Base-by-base conservation (phyloP, 1,140 invertebrate genomes). In the Paramacrobiotus metropolitanus region DNA sequence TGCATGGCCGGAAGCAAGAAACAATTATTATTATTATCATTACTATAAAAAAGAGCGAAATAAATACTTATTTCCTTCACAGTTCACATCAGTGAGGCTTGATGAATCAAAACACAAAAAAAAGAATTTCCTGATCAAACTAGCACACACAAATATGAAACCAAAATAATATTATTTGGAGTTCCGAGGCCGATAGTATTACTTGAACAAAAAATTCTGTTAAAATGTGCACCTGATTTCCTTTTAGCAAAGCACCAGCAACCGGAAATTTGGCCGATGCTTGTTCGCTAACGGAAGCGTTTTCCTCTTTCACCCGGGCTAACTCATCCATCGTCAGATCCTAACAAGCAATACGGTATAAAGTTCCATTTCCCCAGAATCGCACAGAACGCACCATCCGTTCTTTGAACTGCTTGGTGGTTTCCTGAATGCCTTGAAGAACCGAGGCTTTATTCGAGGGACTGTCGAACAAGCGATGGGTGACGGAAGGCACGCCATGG, bases 321-420 rank as follows among this genome's bases (percentile, higher is more conserved):
- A 55, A 24, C 24, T 55, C 48, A 28, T 55, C 48, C 24, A 55
- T 15, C 15, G 48, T 55, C 48, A 55, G 15, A 55, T 55, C 48
- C 34, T 40, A 40, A 40, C n/a, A 9, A n/a, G n/a, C 34, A 40
- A n/a, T 15, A 9, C 9, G n/a, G n/a, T 40, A 40, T 40, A n/a
- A 9, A 40, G 9, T 40, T 15, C 9, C 9, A 40, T 40, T 9
- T 40, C 34, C 34, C 34, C 34, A 15, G 34, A 9, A 40, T 9
- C 34, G 9, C n/a, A 9, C 9, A 40, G 34, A n/a, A 40, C 34
- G n/a, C n/a, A 40, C 34, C 48, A 55, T 55, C 28, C 48, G 48
- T 55, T 55, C 48, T 55, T 55, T 55, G 15, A 55, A 24, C 24
- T 55, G 48, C 24, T 55, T 55, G 15, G 48, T 55, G 15, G 48